phyloP scores from a whole-genome alignment of 2,797 vertebrate species.

The Amazona ochrocephala region DNA sequence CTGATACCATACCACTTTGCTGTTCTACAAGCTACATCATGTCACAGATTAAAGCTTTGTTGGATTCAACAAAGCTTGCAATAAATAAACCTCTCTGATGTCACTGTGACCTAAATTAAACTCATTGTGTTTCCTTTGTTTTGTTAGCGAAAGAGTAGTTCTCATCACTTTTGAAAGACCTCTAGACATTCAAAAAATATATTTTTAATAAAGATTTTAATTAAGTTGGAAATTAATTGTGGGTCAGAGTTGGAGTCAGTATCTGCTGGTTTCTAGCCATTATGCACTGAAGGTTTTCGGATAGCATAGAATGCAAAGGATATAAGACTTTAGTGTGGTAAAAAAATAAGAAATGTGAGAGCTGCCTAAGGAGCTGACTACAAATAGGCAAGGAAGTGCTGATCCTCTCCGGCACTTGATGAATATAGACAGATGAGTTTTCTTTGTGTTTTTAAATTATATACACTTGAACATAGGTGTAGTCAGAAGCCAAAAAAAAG shows the following conservation, averaged over 20 bases:
- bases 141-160: conserved; percentile 21
- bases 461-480: not conserved
- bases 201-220: conserved; percentile 14
- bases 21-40: conserved; percentile 71
- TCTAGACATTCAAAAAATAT: not conserved
- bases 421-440: not conserved
- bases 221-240: not conserved
- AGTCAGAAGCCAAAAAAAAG: not conserved
- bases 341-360: not conserved
- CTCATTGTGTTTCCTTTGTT: conserved; percentile 45
- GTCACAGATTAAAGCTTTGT: conserved; percentile 74
- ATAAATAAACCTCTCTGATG: conserved; percentile 69
- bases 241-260: not conserved
- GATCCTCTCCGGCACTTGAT: not conserved
- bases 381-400: not conserved
- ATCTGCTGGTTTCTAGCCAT: not conserved
- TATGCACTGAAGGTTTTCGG: not conserved
- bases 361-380: not conserved
- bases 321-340: not conserved
- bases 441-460: not conserved
- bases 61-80: conserved; percentile 68
- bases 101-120: conserved; percentile 73
- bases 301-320: not conserved
- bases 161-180: not conserved
- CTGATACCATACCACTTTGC: conserved; percentile 62